Evolutionary conservation across 2,888 invertebrate species (phyloP).

Genomic region (Euplagia quadripunctaria): DNA sequence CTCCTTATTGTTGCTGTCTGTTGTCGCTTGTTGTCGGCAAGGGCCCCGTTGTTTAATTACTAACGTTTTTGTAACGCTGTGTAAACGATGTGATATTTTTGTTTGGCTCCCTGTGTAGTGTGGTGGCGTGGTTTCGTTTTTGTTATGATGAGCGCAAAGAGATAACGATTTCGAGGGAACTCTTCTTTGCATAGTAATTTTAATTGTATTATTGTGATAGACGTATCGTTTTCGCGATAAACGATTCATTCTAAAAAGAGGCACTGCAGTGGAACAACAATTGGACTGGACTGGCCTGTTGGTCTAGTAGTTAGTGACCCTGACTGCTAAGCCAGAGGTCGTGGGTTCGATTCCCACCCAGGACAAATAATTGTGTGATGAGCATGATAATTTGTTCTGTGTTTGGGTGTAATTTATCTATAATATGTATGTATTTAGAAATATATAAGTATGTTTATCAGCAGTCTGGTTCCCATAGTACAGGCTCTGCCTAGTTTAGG

Average conservation of each 20-base stretch:
- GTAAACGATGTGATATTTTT: conserved; percentile 57
- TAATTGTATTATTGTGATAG: background rate
- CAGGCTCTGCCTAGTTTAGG: too few species aligned
- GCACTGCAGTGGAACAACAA: background rate
- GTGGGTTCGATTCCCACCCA: too few species aligned
- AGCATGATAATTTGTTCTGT: too few species aligned
- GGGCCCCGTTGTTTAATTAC: conserved; percentile 81
- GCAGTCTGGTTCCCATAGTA: too few species aligned
- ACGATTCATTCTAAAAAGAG: background rate
- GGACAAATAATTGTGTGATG: too few species aligned
- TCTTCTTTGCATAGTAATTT: conserved; percentile 5
- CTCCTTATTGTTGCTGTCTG: conserved; percentile 66
- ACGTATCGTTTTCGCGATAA: background rate
- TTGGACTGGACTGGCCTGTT: too few species aligned
- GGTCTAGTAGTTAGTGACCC: too few species aligned
- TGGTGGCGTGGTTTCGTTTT: conserved; percentile 20
- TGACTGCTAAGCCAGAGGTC: too few species aligned
- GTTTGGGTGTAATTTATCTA: too few species aligned
- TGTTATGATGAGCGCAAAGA: conserved; percentile 13
- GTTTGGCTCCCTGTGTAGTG: conserved; percentile 49
- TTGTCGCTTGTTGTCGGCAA: conserved; percentile 60
- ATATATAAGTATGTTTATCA: too few species aligned
- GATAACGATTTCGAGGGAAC: conserved; percentile 11
- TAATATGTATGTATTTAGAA: too few species aligned
- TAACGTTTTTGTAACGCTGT: conserved; percentile 69